Conservation (phyloP, 2,113 vertebrate species). For the Phyllostomus discolor region DNA sequence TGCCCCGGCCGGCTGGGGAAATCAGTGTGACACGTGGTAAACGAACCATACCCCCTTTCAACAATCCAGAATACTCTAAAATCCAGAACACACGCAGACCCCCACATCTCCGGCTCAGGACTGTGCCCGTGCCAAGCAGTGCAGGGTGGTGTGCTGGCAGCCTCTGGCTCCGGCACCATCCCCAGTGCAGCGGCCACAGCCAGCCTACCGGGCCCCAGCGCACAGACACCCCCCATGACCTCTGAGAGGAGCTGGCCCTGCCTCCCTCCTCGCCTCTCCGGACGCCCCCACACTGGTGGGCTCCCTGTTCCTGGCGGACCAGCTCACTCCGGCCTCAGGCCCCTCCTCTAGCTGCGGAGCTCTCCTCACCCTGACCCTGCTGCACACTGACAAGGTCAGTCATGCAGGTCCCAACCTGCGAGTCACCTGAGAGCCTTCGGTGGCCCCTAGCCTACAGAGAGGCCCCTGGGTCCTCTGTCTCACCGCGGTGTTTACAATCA, state of each 20-base stretch:
- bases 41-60: neutral
- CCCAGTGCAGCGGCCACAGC: neutral
- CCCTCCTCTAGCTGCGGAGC: neutral
- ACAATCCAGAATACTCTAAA: neutral
- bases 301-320: neutral
- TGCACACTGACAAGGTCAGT: neutral
- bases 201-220: neutral
- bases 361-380: neutral
- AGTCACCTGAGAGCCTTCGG: neutral
- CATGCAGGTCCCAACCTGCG: neutral
- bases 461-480: neutral
- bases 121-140: accelerated
- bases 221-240: no score
- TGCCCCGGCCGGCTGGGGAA: neutral
- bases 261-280: neutral
- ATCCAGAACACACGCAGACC: neutral
- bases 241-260: neutral
- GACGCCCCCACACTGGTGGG: neutral
- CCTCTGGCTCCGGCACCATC: neutral
- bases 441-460: neutral
- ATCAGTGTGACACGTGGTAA: neutral
- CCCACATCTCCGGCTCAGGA: neutral
- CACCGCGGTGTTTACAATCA: neutral
- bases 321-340: no score
- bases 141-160: accelerated